Evolutionary conservation across 2,888 invertebrate species (phyloP), one percentile per base, ranked within the genome.

Genomic region (Agrotis puta): DNA sequence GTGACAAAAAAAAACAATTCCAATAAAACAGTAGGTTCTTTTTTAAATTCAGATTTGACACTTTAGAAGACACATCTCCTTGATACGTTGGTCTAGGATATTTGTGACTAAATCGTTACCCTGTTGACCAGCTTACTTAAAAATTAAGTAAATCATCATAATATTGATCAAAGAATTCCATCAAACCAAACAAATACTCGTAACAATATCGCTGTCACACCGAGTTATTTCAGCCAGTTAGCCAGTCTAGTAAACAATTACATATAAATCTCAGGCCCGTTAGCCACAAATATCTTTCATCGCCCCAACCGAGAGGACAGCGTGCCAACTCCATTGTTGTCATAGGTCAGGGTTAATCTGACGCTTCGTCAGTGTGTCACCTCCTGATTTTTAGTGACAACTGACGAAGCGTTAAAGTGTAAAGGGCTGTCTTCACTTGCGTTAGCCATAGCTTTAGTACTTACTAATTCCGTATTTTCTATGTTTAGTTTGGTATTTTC

Each of bases 281-380:
- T 85, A 70, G 77, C 77, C 62, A 72, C 84, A 92, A 91, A 93
- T 92, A 91, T 88, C 88, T 89, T 86, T 74, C 79, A 75, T 74
- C 77, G 80, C 80, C 62, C 81, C 83, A 88, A 87, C 87, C 84
- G 83, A 79, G 80, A 80, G 82, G 77, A 85, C 86, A 77, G 86
- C 85, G 90, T 93, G 94, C 94, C 94, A 94, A 93, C 79, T 85
- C 75, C 85, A 88, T 90, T 90, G 90, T 92, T 93, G 88, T 86
- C 91, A 89, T 90, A 90, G 93, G 92, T 92, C 93, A 91, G 70
- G 90, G 89, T 77, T 86, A 79, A 72, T 51, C 65, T 58, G 64
- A 74, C 70, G 59, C 48, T 71, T 48, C 48, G 24, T 79, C 61
- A 61, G 51, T 47, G 63, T 77, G 67, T 83, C 77, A 74, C 27